A percentile compares a stretch with the other conserved stretches of the same genome.
These are phyloP conservation scores for Trachemys scripta DNA, from an alignment of 2,113 vertebrate species.

Conservation along the genomic window DNA sequence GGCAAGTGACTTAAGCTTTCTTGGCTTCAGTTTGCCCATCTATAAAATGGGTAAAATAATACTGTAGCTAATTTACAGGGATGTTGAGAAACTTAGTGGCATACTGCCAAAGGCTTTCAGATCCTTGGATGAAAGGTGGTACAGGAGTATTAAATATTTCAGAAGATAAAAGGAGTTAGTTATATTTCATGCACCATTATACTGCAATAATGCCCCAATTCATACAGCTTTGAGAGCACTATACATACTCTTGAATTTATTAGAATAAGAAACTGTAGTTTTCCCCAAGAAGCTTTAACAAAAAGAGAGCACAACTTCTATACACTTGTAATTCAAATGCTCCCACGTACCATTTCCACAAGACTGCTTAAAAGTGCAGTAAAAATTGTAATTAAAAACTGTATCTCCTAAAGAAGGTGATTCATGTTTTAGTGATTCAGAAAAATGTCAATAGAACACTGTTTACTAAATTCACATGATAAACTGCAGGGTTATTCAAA, in stretches of 20 bases:
- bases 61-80: background rate
- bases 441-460: background rate
- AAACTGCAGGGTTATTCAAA: background rate
- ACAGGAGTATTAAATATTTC: background rate
- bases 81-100: background rate
- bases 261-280: background rate
- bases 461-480: background rate
- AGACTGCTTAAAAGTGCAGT: constrained; percentile 38
- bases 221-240: accelerated
- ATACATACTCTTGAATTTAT: background rate
- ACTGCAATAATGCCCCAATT: background rate
- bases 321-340: constrained; percentile 56
- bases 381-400: constrained; percentile 64
- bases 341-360: constrained; percentile 44
- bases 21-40: background rate
- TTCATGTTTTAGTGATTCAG: constrained; percentile 54
- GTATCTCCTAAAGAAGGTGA: constrained; percentile 28
- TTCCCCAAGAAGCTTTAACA: constrained; percentile 18
- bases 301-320: constrained; percentile 15
- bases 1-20: accelerated
- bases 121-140: background rate
- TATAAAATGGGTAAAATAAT: background rate
- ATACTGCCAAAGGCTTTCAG: background rate
- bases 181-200: background rate
- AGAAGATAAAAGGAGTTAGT: background rate